phyloP scores from a whole-genome alignment of 1,140 invertebrate species.

The Oryctes rhinoceros region DNA sequence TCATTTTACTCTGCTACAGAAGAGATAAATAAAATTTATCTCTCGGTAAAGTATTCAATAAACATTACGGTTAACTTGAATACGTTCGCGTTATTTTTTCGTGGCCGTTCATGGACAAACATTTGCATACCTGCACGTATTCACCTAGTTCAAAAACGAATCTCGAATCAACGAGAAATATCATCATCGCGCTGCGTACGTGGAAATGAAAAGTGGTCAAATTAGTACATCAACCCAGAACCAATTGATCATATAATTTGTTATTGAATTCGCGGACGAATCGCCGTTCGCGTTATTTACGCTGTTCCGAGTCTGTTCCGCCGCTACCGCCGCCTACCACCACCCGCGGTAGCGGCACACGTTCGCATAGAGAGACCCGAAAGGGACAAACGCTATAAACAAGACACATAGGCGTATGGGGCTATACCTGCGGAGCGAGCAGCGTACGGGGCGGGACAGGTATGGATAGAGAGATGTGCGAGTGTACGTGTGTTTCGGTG shows the following conservation, averaged over 20 bases:
- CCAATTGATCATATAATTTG: conserved; percentile 41
- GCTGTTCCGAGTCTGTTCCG: conserved; percentile 8
- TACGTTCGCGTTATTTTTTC: too few relatives aligned
- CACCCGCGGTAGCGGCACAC: not conserved
- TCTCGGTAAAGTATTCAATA: too few relatives aligned
- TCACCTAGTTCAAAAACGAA: not conserved
- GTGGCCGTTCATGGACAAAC: too few relatives aligned
- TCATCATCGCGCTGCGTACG: not conserved
- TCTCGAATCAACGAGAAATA: not conserved
- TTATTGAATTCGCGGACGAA: conserved; percentile 38
- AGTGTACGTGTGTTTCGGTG: conserved; percentile 7
- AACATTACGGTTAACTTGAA: too few relatives aligned
- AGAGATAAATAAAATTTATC: too few relatives aligned
- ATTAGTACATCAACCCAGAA: conserved; percentile 28
- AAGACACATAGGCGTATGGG: not conserved
- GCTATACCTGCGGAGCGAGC: not conserved
- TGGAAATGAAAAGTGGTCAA: conserved; percentile 35
- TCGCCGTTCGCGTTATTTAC: conserved; percentile 29
- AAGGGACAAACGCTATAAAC: not conserved
- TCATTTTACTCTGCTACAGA: too few relatives aligned
- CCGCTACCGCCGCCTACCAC: not conserved
- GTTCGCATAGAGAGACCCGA: too few relatives aligned
- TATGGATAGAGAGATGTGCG: not conserved
- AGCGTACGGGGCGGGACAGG: conserved; percentile 14
- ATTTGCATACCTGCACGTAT: not conserved